Base-by-base conservation (phyloP, 1,140 invertebrate genomes). In the Drosophila mojavensis region DNA sequence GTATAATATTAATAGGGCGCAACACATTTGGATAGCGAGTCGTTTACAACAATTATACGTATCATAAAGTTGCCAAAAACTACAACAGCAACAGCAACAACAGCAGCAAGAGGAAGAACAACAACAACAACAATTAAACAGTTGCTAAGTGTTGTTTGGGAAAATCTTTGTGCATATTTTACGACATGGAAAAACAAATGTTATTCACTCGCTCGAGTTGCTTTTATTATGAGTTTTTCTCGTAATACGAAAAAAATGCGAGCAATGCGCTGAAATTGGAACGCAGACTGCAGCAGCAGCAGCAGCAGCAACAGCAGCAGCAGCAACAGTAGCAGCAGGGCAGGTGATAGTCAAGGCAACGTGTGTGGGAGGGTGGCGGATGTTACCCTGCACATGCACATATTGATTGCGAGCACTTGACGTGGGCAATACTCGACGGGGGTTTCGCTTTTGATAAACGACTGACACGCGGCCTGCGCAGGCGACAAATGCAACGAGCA, bases 111-210 rank as follows among this genome's bases (percentile, higher is more conserved):
- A 55, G 10, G 5, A 10, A 13, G 1, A 39, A 10, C 54, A 62
- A 50, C 48, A 75, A 15, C 65, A 53, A 53, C 43, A 58, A 61
- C 20, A 39, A 39, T 13, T 39, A 39, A 60, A 62, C 48, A 68
- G 48, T 55, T 64, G 36, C 69, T 39, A 15, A 43, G 41, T 45
- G 47, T 24, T 43, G 50, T 24, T 41, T 45, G 59, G 43, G 26
- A 50, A 81, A 81, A 74, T 83, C 79, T 88, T 77, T 39, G 71
- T 69, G 69, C 83, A 79, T 77, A 89, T 83, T 88, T 86, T 83
- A 88, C 83, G 83, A 88, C 84, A 88, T 78, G 84, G 83, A 81
- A 86, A 80, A 88, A 88, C 83, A 88, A 88, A 88, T 88, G 83
- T 89, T 83, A 83, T 80, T 67, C 79, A 47, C 66, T 78, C 77